Conservation (phyloP, 2,113 vertebrate genomes). For the Zosterops borbonicus region DNA sequence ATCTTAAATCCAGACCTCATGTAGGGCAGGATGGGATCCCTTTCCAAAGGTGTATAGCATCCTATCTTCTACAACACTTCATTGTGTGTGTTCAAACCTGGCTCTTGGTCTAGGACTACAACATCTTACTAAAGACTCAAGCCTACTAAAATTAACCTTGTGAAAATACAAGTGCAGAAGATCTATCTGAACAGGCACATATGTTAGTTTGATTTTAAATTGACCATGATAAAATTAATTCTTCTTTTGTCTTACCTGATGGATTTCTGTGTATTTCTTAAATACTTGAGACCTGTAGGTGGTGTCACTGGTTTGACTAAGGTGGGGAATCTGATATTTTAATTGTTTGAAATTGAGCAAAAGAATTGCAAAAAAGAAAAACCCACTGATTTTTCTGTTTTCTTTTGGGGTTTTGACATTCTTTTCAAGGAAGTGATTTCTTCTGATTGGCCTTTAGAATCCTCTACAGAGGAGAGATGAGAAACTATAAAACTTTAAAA, state of each 20-base stretch:
- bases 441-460: neutral
- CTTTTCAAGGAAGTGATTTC: neutral
- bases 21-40: neutral
- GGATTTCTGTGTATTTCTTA: neutral
- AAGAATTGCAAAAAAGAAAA: neutral
- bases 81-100: neutral
- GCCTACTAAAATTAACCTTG: neutral
- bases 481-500: neutral
- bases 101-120: neutral
- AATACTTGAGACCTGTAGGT: neutral
- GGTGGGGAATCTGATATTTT: neutral
- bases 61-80: neutral
- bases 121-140: neutral
- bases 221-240: neutral
- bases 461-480: neutral
- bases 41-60: neutral
- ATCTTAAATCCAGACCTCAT: neutral
- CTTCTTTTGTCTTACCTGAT: neutral
- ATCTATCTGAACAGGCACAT: neutral
- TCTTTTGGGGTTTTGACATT: neutral
- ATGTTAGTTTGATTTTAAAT: neutral
- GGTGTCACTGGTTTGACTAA: neutral
- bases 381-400: neutral
- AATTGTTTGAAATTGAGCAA: neutral
- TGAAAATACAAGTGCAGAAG: neutral